These are phyloP conservation scores for Scaptomyza montana DNA, from an alignment of 1,140 invertebrate genomes.

Conservation along the genomic window DNA sequence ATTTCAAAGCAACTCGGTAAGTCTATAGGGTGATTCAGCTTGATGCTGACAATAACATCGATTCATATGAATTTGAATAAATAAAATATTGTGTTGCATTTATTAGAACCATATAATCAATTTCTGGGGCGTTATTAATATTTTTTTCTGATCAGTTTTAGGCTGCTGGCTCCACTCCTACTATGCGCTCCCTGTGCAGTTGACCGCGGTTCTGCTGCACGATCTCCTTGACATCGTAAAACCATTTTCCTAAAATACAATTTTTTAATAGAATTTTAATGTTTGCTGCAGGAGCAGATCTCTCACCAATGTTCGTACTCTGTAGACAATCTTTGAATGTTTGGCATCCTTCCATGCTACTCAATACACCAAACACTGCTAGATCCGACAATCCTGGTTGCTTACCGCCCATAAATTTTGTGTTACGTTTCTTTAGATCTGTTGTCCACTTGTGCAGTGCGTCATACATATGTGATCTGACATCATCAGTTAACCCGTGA, in stretches of 20 bases:
- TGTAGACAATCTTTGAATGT: conserved; percentile 93
- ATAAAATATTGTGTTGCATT: conserved; percentile 34
- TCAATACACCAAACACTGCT: conserved; percentile 96
- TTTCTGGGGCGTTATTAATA: conserved; percentile 41
- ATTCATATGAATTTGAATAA: conserved; percentile 18
- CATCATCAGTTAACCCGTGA: conserved; percentile 94
- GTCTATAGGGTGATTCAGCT: neutral
- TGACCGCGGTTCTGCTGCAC: conserved; percentile 85
- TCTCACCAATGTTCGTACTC: conserved; percentile 88
- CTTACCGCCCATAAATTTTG: conserved; percentile 92
- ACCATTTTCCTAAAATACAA: conserved; percentile 84
- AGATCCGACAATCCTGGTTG: conserved; percentile 96
- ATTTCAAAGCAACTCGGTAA: neutral
- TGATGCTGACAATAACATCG: neutral
- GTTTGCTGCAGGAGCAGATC: neutral
- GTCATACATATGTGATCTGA: conserved; percentile 95
- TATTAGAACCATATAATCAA: conserved; percentile 55
- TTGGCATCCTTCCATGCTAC: conserved; percentile 96
- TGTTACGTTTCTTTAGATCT: conserved; percentile 88
- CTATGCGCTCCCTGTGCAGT: conserved; percentile 65
- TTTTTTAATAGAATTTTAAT: neutral
- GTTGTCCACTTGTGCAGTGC: conserved; percentile 92
- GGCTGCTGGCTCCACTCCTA: conserved; percentile 32
- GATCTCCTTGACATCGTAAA: conserved; percentile 84
- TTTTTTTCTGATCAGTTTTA: conserved; percentile 22